A percentile compares a stretch with the other conserved stretches of the same genome.
phyloP scores from a whole-genome alignment of 92 coral and sea anemone genomes.

The Palythoa caribaeorum region DNA sequence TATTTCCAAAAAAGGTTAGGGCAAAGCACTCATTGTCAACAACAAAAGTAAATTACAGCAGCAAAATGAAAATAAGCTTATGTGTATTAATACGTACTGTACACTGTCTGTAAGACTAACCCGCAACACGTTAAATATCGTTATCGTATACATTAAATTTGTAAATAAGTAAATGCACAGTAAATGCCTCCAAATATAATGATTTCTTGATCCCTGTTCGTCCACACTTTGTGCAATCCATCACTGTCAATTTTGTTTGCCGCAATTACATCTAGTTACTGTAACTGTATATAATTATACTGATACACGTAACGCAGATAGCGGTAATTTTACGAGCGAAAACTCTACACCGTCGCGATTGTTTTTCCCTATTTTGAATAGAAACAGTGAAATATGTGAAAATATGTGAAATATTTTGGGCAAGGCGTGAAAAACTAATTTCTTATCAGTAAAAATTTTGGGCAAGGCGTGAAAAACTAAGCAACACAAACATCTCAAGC shows the following conservation, averaged over 20 bases:
- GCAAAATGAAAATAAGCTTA: too few relatives aligned
- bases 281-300: slow-evolving; percentile 3
- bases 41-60: too few relatives aligned
- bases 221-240: slow-evolving; percentile 16
- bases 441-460: not conserved
- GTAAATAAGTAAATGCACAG: slow-evolving; percentile 27
- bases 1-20: too few relatives aligned
- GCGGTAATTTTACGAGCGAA: slow-evolving; percentile 9
- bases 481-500: too few relatives aligned
- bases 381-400: slow-evolving; percentile 2
- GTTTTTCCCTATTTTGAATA: slow-evolving; percentile 2
- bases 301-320: slow-evolving; percentile 14
- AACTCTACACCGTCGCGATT: slow-evolving; percentile 6
- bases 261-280: slow-evolving; percentile 6
- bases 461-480: not conserved
- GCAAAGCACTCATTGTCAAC: too few relatives aligned
- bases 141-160: too few relatives aligned
- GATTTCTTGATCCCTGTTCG: slow-evolving; percentile 5
- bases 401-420: slow-evolving; percentile 3
- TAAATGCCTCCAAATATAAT: slow-evolving; percentile 44
- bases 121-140: not conserved
- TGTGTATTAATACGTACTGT: not conserved
- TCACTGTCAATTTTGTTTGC: slow-evolving; percentile 49
- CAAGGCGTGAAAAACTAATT: not conserved
- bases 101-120: slow-evolving; percentile 25